phyloP scores from a whole-genome alignment of 2,113 vertebrate genomes.

The Aegotheles bennettii region DNA sequence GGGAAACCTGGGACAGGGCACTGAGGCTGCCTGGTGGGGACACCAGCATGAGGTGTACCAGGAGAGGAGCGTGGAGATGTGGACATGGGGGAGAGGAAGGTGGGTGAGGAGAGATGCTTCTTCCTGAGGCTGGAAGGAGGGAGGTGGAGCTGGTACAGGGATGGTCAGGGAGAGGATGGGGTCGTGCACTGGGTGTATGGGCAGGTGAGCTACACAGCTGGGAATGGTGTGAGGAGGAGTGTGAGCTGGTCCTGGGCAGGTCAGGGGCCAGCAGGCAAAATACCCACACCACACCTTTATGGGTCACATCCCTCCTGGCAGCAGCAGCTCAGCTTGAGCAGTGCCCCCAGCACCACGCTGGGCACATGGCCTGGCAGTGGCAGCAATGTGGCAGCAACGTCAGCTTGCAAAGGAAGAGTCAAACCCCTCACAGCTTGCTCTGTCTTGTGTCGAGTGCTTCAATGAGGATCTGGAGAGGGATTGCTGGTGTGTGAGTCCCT shows the following conservation, averaged over 20 bases:
- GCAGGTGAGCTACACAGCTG: not conserved
- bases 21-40: not conserved
- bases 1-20: not conserved
- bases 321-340: accelerated
- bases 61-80: accelerated
- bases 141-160: accelerated
- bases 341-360: not conserved
- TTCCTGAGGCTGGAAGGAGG: not conserved
- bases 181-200: not conserved
- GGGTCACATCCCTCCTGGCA: not conserved
- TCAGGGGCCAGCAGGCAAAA: not conserved
- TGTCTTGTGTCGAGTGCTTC: accelerated
- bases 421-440: not conserved
- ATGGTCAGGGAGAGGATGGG: not conserved
- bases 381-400: not conserved
- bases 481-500: not conserved
- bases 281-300: not conserved
- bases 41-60: not conserved
- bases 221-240: accelerated
- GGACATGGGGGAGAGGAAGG: not conserved
- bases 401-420: not conserved
- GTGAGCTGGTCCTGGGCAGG: not conserved
- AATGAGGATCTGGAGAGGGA: not conserved
- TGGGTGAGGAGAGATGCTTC: not conserved
- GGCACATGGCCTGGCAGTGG: not conserved